Percentiles rank a stretch among this genome's conserved stretches.
phyloP scores from a whole-genome alignment of 2,113 vertebrate genomes.

The Leiothrix lutea region DNA sequence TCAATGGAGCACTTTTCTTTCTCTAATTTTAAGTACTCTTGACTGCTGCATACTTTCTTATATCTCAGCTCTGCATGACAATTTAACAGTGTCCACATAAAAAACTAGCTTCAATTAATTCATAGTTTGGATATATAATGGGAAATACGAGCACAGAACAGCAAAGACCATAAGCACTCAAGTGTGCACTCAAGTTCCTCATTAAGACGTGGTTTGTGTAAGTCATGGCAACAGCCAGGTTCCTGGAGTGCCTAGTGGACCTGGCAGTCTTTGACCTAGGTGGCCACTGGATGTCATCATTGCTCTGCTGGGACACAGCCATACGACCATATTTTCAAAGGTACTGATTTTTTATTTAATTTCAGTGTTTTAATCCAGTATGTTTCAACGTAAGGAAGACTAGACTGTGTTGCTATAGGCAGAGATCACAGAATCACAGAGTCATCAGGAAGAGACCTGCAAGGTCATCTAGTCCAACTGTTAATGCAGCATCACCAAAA shows the following conservation, averaged over 20 bases:
- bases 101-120: neutral
- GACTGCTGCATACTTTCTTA: neutral
- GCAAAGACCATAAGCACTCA: neutral
- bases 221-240: neutral
- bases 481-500: neutral
- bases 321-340: neutral
- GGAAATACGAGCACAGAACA: neutral
- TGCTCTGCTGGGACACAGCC: neutral
- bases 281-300: slow-evolving; percentile 53
- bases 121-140: neutral
- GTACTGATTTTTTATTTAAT: neutral
- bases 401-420: neutral
- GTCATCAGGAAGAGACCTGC: neutral
- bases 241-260: neutral
- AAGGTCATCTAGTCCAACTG: neutral
- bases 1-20: neutral
- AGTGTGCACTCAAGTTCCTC: neutral
- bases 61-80: neutral
- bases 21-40: neutral
- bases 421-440: neutral
- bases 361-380: neutral
- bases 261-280: neutral
- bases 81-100: neutral
- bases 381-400: neutral
- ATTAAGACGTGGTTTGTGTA: neutral